Evolutionary conservation across 2,888 invertebrate species (phyloP).

Genomic region (Harmothoe impar): DNA sequence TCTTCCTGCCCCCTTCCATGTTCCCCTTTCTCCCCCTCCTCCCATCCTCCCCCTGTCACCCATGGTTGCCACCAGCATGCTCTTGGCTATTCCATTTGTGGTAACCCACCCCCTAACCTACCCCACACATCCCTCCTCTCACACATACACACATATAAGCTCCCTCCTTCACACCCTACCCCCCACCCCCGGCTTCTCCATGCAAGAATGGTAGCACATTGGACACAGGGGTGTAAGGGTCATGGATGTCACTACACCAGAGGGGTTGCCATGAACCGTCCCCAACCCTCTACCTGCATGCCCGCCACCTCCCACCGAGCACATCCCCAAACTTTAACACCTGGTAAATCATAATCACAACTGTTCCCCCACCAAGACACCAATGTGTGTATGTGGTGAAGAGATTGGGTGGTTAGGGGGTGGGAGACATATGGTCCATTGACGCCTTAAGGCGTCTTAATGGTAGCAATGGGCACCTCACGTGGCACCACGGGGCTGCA

Average conservation of each 20-base stretch:
- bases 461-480: neutral
- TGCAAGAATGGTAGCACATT: no score
- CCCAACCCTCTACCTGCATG: neutral
- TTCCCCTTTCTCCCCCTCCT: no score
- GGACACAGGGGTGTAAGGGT: no score
- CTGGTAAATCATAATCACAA: slow-evolving; percentile 13
- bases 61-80: no score
- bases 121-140: neutral
- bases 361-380: no score
- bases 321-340: neutral
- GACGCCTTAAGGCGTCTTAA: slow-evolving; percentile 2
- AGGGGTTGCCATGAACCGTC: neutral
- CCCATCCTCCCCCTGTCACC: no score
- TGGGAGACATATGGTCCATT: neutral
- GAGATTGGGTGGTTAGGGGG: neutral
- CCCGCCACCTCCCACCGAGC: neutral
- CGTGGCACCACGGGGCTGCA: neutral
- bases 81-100: neutral
- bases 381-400: no score
- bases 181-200: neutral
- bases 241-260: no score
- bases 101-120: neutral
- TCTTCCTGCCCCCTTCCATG: no score
- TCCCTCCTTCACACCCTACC: neutral
- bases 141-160: neutral